Base-by-base conservation (phyloP, 2,797 vertebrate species). In the Gobio occitaniae region DNA sequence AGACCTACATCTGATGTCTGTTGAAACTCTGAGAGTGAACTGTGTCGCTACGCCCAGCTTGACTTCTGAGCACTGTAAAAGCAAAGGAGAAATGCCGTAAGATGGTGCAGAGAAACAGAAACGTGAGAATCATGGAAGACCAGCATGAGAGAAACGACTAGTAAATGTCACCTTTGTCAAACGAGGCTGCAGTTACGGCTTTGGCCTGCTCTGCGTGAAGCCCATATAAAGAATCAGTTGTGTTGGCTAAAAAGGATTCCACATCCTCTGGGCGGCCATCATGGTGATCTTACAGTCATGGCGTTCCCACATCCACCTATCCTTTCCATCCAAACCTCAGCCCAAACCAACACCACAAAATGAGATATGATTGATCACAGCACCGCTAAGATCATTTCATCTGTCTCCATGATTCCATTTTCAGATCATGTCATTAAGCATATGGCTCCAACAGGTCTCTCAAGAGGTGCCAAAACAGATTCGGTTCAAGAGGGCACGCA, bases 111-210 rank as follows among this genome's bases (percentile, higher is more conserved):
- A 83, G 88, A 90, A 89, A 86, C 78, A 82, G 72, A 63, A 78
- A 78, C 25, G 78, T 25, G 29, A 88, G 69, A 80, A 88, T 83
- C 71, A 88, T 9, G 29, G 88, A 87, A 84, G 88, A 83, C n/a
- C 79, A 84, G 82, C 71, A 84, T 87, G 85, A 89, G 89, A 12
- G 29, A 69, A 86, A 78, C 38, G 54, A 84, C 69, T 87, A 86
- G 84, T 92, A 93, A 93, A 94, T 91, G 89, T 93, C 91, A 87
- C 66, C 0, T 36, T 80, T 79, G 72, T 89, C 89, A 91, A 91
- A 91, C 4, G 21, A 80, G 10, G 66, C 72, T 86, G 77, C 74
- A 88, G 86, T 89, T 91, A 89, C 25, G 66, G 70, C 77, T 85
- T 65, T 80, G 19, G 36, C 15, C 56, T 7, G 44, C 86, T 80